Evolutionary conservation across 2,888 invertebrate genomes (phyloP).

Genomic region (Encarsia formosa): DNA sequence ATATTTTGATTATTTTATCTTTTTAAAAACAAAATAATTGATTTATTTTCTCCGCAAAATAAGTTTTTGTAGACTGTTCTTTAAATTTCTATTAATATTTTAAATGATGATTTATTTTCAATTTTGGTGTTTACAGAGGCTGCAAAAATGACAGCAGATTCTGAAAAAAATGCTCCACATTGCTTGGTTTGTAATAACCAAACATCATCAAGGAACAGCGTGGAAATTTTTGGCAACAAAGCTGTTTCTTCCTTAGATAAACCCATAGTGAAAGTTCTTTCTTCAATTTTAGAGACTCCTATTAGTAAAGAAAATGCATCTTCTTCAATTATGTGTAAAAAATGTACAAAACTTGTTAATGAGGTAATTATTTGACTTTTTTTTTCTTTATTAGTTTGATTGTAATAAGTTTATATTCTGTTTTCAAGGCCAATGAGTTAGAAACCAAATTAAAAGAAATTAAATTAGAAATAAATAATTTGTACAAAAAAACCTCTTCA

Average conservation of each 20-base stretch:
- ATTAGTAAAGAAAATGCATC: constrained; percentile 56
- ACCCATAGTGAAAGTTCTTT: constrained; percentile 50
- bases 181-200: constrained; percentile 64
- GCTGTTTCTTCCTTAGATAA: constrained; percentile 43
- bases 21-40: too few species aligned
- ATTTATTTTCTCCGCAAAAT: too few species aligned
- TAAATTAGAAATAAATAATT: constrained; percentile 55
- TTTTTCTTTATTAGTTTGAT: background rate
- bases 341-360: constrained; percentile 61
- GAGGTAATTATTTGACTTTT: constrained; percentile 49
- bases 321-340: constrained; percentile 62
- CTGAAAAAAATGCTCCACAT: constrained; percentile 35
- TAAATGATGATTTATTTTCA: too few species aligned
- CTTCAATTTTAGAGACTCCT: constrained; percentile 52
- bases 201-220: constrained; percentile 55
- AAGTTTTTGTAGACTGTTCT: too few species aligned
- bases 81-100: too few species aligned
- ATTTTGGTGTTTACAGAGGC: background rate
- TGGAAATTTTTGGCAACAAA: constrained; percentile 54
- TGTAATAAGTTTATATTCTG: background rate
- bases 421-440: constrained; percentile 55
- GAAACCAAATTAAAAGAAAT: constrained; percentile 55
- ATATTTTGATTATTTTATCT: too few species aligned
- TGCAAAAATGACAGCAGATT: constrained; percentile 43
- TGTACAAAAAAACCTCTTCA: constrained; percentile 51